Evolutionary conservation across 2,113 vertebrate genomes (phyloP), one percentile per base, ranked within the genome.

Genomic region (Phycodurus eques): DNA sequence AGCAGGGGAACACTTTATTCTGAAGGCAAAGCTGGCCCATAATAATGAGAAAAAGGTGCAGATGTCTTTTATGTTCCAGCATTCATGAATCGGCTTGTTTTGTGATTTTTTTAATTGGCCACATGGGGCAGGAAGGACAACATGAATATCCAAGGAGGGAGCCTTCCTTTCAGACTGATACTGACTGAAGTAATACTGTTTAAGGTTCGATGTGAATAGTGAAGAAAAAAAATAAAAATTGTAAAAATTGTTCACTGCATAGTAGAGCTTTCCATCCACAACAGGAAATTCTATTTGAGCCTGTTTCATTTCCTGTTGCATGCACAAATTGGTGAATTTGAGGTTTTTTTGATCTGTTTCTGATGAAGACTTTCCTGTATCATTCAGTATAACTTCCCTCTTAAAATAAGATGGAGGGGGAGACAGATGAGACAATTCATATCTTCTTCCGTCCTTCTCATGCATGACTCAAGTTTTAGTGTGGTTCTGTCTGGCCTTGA

Each of bases 281-380:
- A 68, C 75, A 87, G 85, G 83, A 90, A 87, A 76, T 75, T 79
- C 71, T 72, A 74, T 74, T 68, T 79, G 22, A 39, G 75, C 44
- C 66, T 65, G 44, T 80, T 73, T 83, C 5, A 12, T 72, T 80
- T 85, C 81, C 86, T 85, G 74, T 78, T 85, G 67, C 51, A 68
- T 49, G 78, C 69, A 75, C 80, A 9, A 64, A 4, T 60, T 60
- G 73, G 9, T 31, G 14, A 56, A 72, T 39, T 39, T 39, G 35
- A 39, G 0, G 2, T 66, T 64, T 53, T 74, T 27, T 76, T n/a
- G 2, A n/a, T n/a, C 46, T 27, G 33, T 73, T 80, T 72, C 79
- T 76, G 74, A 2, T 70, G 49, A 44, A 0, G 0, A 35, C 47
- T 53, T 6, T 20, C 54, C 31, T 60, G 27, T 42, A 2, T 43